A percentile compares a stretch with the other conserved stretches of the same genome.
phyloP scores from a whole-genome alignment of 2,888 invertebrate species.

The Cataglyphis albicans region DNA sequence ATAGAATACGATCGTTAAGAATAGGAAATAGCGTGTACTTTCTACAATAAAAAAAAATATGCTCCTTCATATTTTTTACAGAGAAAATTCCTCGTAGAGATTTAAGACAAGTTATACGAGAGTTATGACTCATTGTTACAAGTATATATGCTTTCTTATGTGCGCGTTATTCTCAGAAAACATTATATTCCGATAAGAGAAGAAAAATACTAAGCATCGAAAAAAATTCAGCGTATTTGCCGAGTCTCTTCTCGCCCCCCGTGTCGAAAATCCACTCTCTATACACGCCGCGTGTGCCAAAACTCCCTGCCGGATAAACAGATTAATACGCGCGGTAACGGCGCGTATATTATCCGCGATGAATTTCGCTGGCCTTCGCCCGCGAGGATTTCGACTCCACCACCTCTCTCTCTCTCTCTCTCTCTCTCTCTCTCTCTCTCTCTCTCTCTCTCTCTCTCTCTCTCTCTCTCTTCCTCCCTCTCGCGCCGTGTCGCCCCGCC shows the following conservation, averaged over 20 bases:
- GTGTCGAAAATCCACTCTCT: conserved; percentile 10
- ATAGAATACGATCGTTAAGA: not conserved
- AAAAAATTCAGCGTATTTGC: not conserved
- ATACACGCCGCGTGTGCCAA: conserved; percentile 35
- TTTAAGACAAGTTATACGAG: not conserved
- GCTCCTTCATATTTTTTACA: conserved; percentile 3
- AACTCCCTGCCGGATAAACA: conserved; percentile 51
- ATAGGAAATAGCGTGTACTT: not conserved
- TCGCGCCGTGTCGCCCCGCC: conserved; percentile 34
- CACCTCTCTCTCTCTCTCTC: conserved; percentile 2
- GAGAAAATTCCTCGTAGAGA: not conserved
- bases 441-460: not conserved
- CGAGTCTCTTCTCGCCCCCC: not conserved
- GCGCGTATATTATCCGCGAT: conserved; percentile 54
- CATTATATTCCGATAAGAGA: not conserved
- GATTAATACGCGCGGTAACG: conserved; percentile 59
- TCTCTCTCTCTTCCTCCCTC: conserved; percentile 5
- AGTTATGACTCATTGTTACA: not conserved
- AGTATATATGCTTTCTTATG: not conserved
- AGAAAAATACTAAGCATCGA: not conserved
- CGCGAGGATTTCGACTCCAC: conserved; percentile 39
- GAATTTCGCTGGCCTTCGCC: conserved; percentile 60
- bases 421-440: not conserved
- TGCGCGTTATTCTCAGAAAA: not conserved
- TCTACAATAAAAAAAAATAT: not conserved